Conservation (phyloP, 37 sponge, comb jelly and placozoan genomes). For the Mnemiopsis leidyi region DNA sequence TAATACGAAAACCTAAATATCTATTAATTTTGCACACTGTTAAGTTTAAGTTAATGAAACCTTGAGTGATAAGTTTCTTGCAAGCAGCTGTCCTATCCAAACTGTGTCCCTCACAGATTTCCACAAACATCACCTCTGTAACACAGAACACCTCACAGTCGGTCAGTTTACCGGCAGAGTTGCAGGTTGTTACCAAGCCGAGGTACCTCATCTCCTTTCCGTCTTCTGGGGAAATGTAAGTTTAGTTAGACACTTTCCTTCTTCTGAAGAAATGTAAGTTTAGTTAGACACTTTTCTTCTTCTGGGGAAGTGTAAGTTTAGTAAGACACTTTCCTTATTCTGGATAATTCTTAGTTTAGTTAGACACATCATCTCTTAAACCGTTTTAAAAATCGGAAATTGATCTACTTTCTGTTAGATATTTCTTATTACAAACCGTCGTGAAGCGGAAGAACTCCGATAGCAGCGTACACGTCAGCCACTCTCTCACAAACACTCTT, state of each 20-base stretch:
- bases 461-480: slow-evolving; percentile 62
- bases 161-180: slow-evolving; percentile 14
- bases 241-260: neutral
- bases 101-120: slow-evolving; percentile 31
- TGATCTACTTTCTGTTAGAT: no score
- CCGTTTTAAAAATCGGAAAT: no score
- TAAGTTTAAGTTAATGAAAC: no score
- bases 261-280: neutral
- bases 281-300: neutral
- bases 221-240: neutral
- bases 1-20: no score
- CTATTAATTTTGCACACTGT: no score
- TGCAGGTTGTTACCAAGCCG: slow-evolving; percentile 21
- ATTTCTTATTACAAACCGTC: slow-evolving; percentile 22
- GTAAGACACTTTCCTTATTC: neutral
- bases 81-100: slow-evolving; percentile 38
- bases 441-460: slow-evolving; percentile 13
- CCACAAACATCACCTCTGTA: slow-evolving; percentile 61
- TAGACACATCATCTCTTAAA: no score
- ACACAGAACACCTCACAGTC: slow-evolving; percentile 15
- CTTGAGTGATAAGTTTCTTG: slow-evolving; percentile 43
- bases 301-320: neutral
- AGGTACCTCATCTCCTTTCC: neutral
- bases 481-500: slow-evolving; percentile 53
- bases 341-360: neutral